A percentile compares a stretch with the other conserved stretches of the same genome.
Evolutionary conservation across 2,113 vertebrate genomes (phyloP).

Genomic region (Xerus inauris): DNA sequence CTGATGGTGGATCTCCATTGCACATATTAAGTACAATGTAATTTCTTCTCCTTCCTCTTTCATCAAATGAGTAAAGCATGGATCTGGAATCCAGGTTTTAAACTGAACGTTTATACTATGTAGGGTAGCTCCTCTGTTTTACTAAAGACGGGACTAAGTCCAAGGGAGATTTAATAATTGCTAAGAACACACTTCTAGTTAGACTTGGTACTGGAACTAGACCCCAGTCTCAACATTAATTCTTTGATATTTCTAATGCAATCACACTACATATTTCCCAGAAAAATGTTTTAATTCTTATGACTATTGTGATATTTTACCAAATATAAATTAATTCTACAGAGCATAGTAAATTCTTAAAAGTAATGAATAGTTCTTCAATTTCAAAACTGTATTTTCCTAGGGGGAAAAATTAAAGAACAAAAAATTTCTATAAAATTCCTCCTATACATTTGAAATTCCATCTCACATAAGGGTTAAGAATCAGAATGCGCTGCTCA

Average conservation of each 20-base stretch:
- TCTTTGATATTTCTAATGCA: background rate
- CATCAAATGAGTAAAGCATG: background rate
- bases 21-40: background rate
- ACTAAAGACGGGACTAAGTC: background rate
- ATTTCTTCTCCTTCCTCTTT: background rate
- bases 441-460: background rate
- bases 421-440: background rate
- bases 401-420: background rate
- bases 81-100: background rate
- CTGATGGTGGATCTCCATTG: background rate
- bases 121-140: background rate
- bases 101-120: background rate
- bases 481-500: background rate
- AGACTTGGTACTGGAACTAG: background rate
- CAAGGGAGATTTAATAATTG: background rate
- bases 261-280: background rate
- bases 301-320: background rate
- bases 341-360: background rate
- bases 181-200: background rate
- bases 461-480: background rate
- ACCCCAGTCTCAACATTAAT: background rate
- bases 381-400: background rate
- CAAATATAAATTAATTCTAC: background rate
- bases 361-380: background rate
- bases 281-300: background rate